Evolutionary conservation across 2,888 invertebrate genomes (phyloP).

Genomic region (Ophion slaviceki): DNA sequence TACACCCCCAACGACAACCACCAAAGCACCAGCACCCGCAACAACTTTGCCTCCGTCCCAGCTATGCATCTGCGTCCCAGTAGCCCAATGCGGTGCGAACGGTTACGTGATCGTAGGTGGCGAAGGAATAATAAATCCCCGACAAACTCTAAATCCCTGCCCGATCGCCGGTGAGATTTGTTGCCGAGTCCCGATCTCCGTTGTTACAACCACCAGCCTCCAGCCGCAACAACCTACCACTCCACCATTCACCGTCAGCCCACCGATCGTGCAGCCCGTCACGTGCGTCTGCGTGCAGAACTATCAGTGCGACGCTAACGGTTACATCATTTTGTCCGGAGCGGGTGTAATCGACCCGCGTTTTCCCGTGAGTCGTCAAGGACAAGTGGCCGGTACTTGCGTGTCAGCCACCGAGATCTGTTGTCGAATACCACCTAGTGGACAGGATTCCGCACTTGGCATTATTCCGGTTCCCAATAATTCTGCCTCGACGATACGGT

Average conservation of each 20-base stretch:
- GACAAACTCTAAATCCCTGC: slow-evolving; percentile 69
- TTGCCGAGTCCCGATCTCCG: slow-evolving; percentile 69
- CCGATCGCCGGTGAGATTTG: slow-evolving; percentile 71
- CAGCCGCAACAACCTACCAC: slow-evolving; percentile 40
- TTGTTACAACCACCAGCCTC: slow-evolving; percentile 46
- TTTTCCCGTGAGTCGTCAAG: slow-evolving; percentile 69
- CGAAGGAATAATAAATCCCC: slow-evolving; percentile 74
- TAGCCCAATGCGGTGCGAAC: slow-evolving; percentile 72
- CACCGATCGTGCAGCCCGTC: slow-evolving; percentile 53
- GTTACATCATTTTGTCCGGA: slow-evolving; percentile 68
- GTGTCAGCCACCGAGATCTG: slow-evolving; percentile 69
- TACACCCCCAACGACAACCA: slow-evolving; percentile 44
- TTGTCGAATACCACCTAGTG: slow-evolving; percentile 89
- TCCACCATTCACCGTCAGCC: slow-evolving; percentile 43
- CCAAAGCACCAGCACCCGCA: slow-evolving; percentile 42
- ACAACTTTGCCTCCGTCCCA: slow-evolving; percentile 54
- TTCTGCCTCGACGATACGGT: slow-evolving; percentile 76
- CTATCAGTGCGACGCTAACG: slow-evolving; percentile 70
- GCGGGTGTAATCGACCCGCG: slow-evolving; percentile 74
- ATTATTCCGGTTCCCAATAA: slow-evolving; percentile 87
- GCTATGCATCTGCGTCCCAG: slow-evolving; percentile 75
- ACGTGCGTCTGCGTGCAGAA: slow-evolving; percentile 70
- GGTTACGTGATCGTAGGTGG: slow-evolving; percentile 72
- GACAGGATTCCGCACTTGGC: slow-evolving; percentile 84
- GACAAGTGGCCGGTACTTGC: slow-evolving; percentile 66